A percentile compares a stretch with the other conserved stretches of the same genome.
Evolutionary conservation across 1,140 invertebrate genomes (phyloP).

Genomic region (Drosophila obscura): DNA sequence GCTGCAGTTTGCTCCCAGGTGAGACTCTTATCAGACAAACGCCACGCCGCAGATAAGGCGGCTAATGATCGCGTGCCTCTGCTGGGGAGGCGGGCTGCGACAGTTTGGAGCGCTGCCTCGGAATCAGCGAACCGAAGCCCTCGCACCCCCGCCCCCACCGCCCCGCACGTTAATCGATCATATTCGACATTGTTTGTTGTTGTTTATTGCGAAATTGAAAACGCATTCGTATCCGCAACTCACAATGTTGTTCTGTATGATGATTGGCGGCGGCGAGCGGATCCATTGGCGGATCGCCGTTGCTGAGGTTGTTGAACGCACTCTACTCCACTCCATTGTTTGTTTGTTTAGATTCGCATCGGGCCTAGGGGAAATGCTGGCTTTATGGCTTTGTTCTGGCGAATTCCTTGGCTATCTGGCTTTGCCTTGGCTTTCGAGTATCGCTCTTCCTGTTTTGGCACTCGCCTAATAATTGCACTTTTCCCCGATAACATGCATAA

Average conservation of each 20-base stretch:
- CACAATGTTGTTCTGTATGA: conserved; percentile 26
- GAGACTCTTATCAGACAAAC: conserved; percentile 51
- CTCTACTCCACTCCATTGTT: too few species aligned
- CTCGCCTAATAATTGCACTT: conserved; percentile 31
- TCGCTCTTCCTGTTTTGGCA: conserved; percentile 49
- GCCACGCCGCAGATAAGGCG: conserved; percentile 48
- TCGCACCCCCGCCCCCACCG: conserved; percentile 1
- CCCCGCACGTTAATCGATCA: conserved; percentile 17
- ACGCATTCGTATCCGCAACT: conserved; percentile 23
- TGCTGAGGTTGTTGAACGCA: conserved; percentile 65
- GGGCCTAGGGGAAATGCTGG: not conserved
- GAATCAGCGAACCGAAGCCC: not conserved
- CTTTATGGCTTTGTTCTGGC: conserved; percentile 7
- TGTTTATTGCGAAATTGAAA: conserved; percentile 53
- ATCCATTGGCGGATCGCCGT: conserved; percentile 12
- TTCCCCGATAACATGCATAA: conserved; percentile 44
- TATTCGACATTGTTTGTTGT: conserved; percentile 49
- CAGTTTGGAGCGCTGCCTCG: too few species aligned
- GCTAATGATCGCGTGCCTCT: conserved; percentile 69
- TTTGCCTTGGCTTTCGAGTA: conserved; percentile 24
- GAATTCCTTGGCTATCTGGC: conserved; percentile 33
- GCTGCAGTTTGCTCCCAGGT: conserved; percentile 24
- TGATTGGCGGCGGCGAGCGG: conserved; percentile 4
- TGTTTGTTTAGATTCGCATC: conserved; percentile 37
- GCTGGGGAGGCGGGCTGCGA: conserved; percentile 5